Conservation (phyloP, 2,888 invertebrate genomes). For the Lottia gigantea region DNA sequence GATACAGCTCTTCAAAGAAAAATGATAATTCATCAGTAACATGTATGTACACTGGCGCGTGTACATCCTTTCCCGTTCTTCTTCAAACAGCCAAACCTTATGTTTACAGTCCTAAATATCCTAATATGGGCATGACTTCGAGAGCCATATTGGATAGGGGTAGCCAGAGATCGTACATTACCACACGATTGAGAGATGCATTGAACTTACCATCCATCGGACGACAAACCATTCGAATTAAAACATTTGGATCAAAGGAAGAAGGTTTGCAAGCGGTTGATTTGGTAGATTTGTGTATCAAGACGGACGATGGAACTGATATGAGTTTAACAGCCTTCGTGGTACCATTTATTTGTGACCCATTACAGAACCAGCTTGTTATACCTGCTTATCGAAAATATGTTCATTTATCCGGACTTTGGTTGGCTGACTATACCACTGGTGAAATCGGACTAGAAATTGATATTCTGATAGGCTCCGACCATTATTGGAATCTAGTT, state of each 20-base stretch:
- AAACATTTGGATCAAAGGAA: neutral
- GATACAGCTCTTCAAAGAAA: no score
- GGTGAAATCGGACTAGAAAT: neutral
- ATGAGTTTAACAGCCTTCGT: neutral
- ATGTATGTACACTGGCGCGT: neutral
- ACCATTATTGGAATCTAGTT: neutral
- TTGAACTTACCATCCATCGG: neutral
- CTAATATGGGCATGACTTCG: neutral
- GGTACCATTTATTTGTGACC: neutral
- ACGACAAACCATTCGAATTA: neutral
- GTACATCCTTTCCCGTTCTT: neutral
- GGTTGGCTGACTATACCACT: neutral
- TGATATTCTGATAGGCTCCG: neutral
- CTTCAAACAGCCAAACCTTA: neutral
- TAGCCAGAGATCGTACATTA: neutral
- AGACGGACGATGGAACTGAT: neutral
- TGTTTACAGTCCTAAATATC: neutral
- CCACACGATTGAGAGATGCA: neutral
- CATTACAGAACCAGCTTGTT: neutral
- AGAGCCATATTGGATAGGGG: neutral
- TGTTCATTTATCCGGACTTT: neutral
- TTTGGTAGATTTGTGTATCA: neutral
- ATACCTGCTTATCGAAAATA: neutral
- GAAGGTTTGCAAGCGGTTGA: neutral
- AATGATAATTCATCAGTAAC: no score